Base-by-base conservation (phyloP, 2,113 vertebrate species). In the Boulengerochromis microlepis region DNA sequence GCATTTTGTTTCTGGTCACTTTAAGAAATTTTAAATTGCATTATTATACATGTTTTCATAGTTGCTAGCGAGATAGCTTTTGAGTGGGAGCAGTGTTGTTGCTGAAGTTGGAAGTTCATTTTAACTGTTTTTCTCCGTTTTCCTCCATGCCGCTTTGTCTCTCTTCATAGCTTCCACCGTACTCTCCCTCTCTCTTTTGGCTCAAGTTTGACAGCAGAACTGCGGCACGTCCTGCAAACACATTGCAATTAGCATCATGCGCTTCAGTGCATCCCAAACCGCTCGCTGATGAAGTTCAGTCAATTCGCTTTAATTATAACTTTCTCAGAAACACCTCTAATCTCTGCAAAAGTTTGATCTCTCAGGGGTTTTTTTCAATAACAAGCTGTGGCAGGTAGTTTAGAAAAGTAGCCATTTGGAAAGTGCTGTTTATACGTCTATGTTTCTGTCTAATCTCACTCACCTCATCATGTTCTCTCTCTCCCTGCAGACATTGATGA, bases 401-500 rank as follows among this genome's bases (percentile, higher is more conserved):
- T 64, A 76, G 2, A 80, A 80, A 81, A 85, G 26, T 31, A 56
- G 29, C 38, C 26, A 1, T 80, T 85, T 83, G 26, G 24, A 82
- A 87, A 80, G 29, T 29, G 81, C 10, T 59, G 42, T 57, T 31
- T 40, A 16, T 66, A 64, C 29, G 13, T 54, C n/a, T 83, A 52
- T 66, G 56, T 54, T 54, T 78, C n/a, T 78, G 64, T 85, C 42
- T 61, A 66, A 53, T 69, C 59, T 83, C 61, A 85, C 81, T 89
- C 80, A 10, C 5, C 24, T 10, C 22, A 16, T 47, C 45, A 4
- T 29, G 26, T 4, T 64, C 15, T 45, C 15, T 80, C 78, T 47
- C 45, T 86, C 82, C 15, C 66, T 69, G 19, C 94, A 97, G 97
- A 97, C 93, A 96, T 97, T 78, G 97, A 97, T 15, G 97, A 97